Conservation (phyloP, 1,140 invertebrate species). For the Babylonia areolata region DNA sequence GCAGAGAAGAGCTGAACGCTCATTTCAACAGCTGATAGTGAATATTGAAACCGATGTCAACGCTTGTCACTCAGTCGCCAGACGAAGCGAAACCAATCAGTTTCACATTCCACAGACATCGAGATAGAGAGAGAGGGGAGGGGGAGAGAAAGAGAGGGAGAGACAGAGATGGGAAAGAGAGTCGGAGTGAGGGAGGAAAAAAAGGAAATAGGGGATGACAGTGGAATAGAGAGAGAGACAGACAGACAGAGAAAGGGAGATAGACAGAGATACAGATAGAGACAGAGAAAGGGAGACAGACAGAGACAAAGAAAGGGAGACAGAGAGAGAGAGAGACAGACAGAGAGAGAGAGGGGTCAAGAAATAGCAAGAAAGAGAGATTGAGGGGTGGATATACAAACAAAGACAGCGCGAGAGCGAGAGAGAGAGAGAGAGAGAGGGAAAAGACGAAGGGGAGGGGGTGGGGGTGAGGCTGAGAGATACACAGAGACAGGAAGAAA, state of each 20-base stretch:
- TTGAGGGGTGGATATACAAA: too few species aligned
- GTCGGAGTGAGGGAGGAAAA: neutral
- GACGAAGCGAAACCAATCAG: conserved; percentile 12
- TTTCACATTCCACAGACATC: neutral
- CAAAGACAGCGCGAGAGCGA: neutral
- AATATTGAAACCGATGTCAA: conserved; percentile 25
- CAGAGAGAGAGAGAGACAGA: neutral
- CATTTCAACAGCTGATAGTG: conserved; percentile 3
- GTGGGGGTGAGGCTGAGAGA: neutral
- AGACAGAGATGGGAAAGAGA: neutral
- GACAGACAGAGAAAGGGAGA: neutral
- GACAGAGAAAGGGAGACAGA: too few species aligned
- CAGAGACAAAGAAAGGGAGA: neutral
- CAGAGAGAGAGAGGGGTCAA: neutral
- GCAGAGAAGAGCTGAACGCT: neutral
- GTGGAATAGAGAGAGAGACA: neutral
- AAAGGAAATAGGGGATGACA: neutral
- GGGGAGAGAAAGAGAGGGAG: neutral
- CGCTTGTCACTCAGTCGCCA: conserved; percentile 3
- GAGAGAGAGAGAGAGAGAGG: neutral
- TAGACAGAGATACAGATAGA: neutral
- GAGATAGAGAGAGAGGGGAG: neutral
- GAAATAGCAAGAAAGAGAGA: neutral
- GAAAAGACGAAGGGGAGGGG: neutral
- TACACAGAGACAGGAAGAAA: conserved; percentile 4